These are phyloP conservation scores for Alitta virens DNA, from an alignment of 2,888 invertebrate species.

Conservation along the genomic window DNA sequence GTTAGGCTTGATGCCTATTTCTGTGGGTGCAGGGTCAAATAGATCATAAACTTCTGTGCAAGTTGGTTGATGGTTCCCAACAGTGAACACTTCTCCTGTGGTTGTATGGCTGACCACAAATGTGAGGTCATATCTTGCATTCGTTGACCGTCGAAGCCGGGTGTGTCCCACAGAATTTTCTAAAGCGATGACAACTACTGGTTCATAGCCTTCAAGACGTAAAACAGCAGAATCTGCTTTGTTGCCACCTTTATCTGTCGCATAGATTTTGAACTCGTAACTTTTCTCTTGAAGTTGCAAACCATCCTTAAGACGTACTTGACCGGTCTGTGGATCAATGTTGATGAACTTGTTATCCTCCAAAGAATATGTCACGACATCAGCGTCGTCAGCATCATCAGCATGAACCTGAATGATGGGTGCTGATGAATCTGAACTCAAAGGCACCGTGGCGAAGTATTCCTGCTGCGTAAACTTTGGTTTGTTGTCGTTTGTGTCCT, in stretches of 20 bases:
- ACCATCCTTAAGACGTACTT: not conserved
- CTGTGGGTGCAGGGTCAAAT: not conserved
- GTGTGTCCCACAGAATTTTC: not conserved
- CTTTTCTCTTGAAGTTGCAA: not conserved
- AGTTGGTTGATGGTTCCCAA: not conserved
- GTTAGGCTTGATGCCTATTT: not conserved
- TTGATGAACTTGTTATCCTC: not conserved
- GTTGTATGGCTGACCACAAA: slow-evolving; percentile 5
- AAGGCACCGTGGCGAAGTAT: not conserved
- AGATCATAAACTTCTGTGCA: slow-evolving; percentile 1
- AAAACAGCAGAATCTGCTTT: not conserved
- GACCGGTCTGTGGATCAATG: not conserved
- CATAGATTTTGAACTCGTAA: slow-evolving; percentile 4
- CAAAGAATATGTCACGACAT: not conserved
- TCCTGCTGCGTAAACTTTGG: slow-evolving; percentile 1
- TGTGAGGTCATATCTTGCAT: not conserved
- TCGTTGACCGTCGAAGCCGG: not conserved
- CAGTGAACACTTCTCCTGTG: slow-evolving; percentile 5
- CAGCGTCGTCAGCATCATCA: not conserved
- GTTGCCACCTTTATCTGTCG: not conserved
- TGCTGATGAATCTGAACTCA: not conserved
- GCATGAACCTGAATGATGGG: not conserved
- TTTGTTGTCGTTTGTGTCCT: slow-evolving; percentile 11
- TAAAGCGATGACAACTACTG: not conserved
- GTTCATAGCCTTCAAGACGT: not conserved